A percentile compares a stretch with the other conserved stretches of the same genome.
Evolutionary conservation across 2,797 vertebrate species (phyloP).

Genomic region (Poecilia picta): DNA sequence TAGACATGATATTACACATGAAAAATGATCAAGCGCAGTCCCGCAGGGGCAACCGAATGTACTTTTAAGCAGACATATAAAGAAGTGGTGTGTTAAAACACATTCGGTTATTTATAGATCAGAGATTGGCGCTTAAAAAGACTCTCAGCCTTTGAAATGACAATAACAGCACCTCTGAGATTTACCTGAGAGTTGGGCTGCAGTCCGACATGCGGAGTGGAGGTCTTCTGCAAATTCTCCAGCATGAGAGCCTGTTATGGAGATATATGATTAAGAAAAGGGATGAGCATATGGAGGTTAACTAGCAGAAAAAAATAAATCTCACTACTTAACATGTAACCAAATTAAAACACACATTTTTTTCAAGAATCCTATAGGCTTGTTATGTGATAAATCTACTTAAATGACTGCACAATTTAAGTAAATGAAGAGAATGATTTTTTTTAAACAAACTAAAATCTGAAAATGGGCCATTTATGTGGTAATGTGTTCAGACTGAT

Average conservation of each 20-base stretch:
- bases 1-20: slow-evolving; percentile 30
- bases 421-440: background rate
- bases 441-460: background rate
- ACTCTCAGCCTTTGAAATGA: background rate
- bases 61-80: background rate
- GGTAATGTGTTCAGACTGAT: background rate
- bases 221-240: slow-evolving; percentile 93
- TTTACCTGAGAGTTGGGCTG: slow-evolving; percentile 94
- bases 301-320: background rate
- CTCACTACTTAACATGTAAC: background rate
- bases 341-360: background rate
- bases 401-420: background rate
- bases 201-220: slow-evolving; percentile 87
- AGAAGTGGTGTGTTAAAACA: background rate
- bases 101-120: background rate
- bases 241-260: slow-evolving; percentile 89
- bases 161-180: slow-evolving; percentile 10
- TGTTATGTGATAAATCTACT: background rate
- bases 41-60: slow-evolving; percentile 1
- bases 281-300: background rate
- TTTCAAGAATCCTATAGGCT: background rate
- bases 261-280: slow-evolving; percentile 26
- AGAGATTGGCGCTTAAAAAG: background rate
- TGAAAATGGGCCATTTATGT: background rate
- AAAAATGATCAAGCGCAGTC: slow-evolving; percentile 4